A percentile compares a stretch with the other conserved stretches of the same genome.
Conservation (phyloP, 2,888 invertebrate genomes). For the Ischnura elegans region DNA sequence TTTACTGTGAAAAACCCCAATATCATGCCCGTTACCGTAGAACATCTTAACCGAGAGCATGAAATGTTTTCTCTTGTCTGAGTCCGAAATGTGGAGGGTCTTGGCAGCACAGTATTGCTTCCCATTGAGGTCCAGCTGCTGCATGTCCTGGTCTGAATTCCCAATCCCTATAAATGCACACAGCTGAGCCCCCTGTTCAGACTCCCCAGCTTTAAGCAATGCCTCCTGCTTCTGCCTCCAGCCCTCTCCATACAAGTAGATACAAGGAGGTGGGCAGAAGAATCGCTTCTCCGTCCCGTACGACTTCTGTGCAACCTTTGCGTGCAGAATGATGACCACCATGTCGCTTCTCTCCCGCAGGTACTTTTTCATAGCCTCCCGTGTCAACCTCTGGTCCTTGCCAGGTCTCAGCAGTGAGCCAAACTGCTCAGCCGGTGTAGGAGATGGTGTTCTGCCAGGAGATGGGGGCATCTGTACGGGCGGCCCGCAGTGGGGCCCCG, state of each 20-base stretch:
- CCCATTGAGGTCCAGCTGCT: slow-evolving; percentile 96
- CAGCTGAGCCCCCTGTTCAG: slow-evolving; percentile 94
- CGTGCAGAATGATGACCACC: no score
- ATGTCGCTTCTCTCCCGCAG: slow-evolving; percentile 96
- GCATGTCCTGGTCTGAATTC: no score
- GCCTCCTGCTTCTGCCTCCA: slow-evolving; percentile 98
- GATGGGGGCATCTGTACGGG: slow-evolving; percentile 89
- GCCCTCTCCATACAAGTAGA: slow-evolving; percentile 99
- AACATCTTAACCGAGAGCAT: slow-evolving; percentile 99
- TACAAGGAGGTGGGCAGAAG: no score
- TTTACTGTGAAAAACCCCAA: slow-evolving; percentile 99
- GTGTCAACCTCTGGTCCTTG: slow-evolving; percentile 89
- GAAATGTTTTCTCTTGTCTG: slow-evolving; percentile 99
- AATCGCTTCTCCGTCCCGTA: slow-evolving; percentile 99
- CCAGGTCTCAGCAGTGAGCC: no score
- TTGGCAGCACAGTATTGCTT: slow-evolving; percentile 99
- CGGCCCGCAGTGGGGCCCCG: slow-evolving; percentile 75
- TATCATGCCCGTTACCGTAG: slow-evolving; percentile 98
- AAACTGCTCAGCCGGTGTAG: slow-evolving; percentile 75
- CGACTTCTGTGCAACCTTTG: slow-evolving; percentile 99
- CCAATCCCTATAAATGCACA: slow-evolving; percentile 99
- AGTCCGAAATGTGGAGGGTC: slow-evolving; percentile 99
- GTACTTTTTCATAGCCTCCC: slow-evolving; percentile 98
- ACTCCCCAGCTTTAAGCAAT: slow-evolving; percentile 93
- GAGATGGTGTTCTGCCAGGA: slow-evolving; percentile 80